phyloP scores from a whole-genome alignment of 2,113 vertebrate species.

The Hoplias malabaricus region DNA sequence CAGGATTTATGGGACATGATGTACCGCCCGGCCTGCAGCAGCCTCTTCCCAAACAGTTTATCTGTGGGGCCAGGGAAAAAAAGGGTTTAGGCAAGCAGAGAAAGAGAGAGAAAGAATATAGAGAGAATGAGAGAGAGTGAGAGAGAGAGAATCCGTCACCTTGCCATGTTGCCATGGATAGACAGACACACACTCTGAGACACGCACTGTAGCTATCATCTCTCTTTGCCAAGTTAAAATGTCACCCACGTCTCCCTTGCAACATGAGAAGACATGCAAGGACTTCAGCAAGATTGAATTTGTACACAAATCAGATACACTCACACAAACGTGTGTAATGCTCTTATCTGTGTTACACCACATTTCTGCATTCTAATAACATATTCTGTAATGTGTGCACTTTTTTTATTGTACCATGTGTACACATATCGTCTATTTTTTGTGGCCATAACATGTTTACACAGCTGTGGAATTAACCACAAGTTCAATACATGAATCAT shows the following conservation, averaged over 20 bases:
- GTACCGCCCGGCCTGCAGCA: conserved; percentile 93
- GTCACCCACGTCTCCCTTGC: conserved; percentile 56
- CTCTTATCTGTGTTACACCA: background rate
- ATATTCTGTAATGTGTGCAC: background rate
- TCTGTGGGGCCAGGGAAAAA: conserved; percentile 76
- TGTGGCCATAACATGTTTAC: background rate
- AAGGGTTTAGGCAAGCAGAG: conserved; percentile 36
- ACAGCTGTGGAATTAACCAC: background rate
- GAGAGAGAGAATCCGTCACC: conserved; percentile 48
- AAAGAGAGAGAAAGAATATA: conserved; percentile 41
- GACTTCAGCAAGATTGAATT: background rate
- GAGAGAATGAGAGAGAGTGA: conserved; percentile 10
- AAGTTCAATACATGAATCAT: background rate
- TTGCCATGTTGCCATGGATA: conserved; percentile 54
- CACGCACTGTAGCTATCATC: conserved; percentile 34
- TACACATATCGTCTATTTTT: background rate
- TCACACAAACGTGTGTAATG: too few species aligned
- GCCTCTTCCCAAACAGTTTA: conserved; percentile 94
- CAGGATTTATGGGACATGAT: conserved; percentile 98
- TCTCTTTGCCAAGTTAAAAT: conserved; percentile 61
- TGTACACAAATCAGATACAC: background rate
- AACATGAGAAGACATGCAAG: conserved; percentile 55
- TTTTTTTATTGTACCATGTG: background rate
- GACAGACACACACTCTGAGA: conserved; percentile 28
- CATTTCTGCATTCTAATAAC: background rate